Percentiles rank a stretch among this genome's conserved stretches.
These are phyloP conservation scores for Hartigia nigra DNA, from an alignment of 2,888 invertebrate genomes.

Conservation along the genomic window DNA sequence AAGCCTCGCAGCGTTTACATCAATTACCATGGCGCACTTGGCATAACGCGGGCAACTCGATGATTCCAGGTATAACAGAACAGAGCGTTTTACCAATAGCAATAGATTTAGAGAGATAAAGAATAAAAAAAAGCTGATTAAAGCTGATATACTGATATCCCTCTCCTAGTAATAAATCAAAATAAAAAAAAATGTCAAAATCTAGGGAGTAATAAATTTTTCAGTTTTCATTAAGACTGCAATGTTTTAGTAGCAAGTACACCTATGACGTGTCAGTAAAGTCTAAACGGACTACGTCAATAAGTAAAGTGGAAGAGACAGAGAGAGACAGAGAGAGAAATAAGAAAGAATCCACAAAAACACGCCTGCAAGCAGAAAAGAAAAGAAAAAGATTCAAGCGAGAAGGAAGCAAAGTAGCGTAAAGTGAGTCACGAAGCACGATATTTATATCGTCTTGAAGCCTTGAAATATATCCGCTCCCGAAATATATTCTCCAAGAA, in stretches of 20 bases:
- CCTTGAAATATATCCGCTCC: slow-evolving; percentile 9
- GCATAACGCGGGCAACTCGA: neutral
- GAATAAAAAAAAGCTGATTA: neutral
- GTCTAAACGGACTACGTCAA: neutral
- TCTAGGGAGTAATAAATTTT: neutral
- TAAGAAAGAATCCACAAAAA: neutral
- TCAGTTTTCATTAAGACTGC: neutral
- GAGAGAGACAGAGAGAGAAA: neutral
- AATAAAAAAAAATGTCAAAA: too few species aligned
- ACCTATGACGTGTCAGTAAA: neutral
- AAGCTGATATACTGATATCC: neutral
- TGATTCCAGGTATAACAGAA: neutral
- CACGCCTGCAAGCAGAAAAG: neutral
- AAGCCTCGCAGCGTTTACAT: neutral
- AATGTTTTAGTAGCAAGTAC: neutral
- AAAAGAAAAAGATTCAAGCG: neutral
- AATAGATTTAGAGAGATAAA: neutral
- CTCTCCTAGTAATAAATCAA: neutral
- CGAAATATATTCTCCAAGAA: slow-evolving; percentile 14
- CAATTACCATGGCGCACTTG: neutral
- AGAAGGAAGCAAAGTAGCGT: slow-evolving; percentile 11
- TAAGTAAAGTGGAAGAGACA: neutral
- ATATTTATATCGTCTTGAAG: slow-evolving; percentile 23
- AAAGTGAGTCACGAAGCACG: slow-evolving; percentile 21
- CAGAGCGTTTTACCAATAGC: neutral